Evolutionary conservation across 1,140 invertebrate genomes (phyloP).

Genomic region (Pseudomyrmex concolor): DNA sequence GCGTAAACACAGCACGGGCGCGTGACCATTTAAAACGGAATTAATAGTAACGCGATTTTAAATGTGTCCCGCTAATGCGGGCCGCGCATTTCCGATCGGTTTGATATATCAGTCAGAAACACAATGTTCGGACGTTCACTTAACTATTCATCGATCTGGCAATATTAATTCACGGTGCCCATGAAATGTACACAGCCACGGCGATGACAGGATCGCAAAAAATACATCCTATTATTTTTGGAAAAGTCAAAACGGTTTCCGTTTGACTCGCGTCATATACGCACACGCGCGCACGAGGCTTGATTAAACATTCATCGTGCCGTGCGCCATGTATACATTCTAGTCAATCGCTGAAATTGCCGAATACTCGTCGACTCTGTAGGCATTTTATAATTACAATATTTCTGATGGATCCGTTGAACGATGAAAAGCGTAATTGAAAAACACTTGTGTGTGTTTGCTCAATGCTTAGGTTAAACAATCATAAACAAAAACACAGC

Average conservation of each 20-base stretch:
- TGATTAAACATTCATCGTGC: constrained; percentile 69
- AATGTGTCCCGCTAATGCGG: constrained; percentile 17
- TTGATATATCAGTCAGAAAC: constrained; percentile 20
- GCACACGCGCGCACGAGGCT: constrained; percentile 14
- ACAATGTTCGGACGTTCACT: constrained; percentile 38
- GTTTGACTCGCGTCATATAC: not conserved
- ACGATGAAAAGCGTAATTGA: constrained; percentile 20
- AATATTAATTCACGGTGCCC: constrained; percentile 47
- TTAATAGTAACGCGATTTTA: constrained; percentile 62
- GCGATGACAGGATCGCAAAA: constrained; percentile 24
- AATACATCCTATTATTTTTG: constrained; percentile 60
- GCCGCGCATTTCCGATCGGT: constrained; percentile 17
- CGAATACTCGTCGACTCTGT: constrained; percentile 33
- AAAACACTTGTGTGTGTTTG: not conserved
- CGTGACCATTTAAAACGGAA: constrained; percentile 48
- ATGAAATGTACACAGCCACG: constrained; percentile 43
- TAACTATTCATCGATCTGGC: constrained; percentile 60
- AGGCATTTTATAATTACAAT: constrained; percentile 46
- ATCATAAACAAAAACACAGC: constrained; percentile 13
- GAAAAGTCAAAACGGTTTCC: constrained; percentile 48
- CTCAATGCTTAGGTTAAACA: constrained; percentile 4
- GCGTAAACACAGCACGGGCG: not conserved
- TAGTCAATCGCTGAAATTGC: constrained; percentile 52
- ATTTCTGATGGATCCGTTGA: constrained; percentile 1
- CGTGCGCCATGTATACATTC: constrained; percentile 31